Conservation (phyloP, 1,140 invertebrate species). For the Bathynomus jamesi region DNA sequence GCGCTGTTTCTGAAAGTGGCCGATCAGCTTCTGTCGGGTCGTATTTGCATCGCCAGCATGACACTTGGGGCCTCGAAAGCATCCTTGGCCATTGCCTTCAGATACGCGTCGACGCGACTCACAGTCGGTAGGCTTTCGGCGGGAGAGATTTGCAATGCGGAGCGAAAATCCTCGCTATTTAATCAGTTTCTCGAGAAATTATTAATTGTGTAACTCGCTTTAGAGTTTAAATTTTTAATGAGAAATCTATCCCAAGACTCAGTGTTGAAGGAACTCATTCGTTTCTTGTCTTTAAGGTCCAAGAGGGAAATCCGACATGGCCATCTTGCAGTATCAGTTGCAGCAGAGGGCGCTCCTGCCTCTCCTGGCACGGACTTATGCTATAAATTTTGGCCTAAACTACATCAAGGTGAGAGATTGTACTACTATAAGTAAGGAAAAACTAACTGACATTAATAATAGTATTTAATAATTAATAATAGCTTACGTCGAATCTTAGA, state of each 20-base stretch:
- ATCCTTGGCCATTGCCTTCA: conserved; percentile 40
- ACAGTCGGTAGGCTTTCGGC: conserved; percentile 38
- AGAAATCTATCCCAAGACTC: too few species aligned
- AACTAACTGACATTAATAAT: too few species aligned
- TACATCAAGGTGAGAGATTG: conserved; percentile 43
- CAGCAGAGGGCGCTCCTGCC: conserved; percentile 43
- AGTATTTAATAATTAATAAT: too few species aligned
- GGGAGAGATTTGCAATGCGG: too few species aligned
- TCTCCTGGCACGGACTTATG: conserved; percentile 41
- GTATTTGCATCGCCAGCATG: conserved; percentile 44
- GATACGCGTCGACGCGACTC: conserved; percentile 41
- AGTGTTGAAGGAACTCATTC: too few species aligned
- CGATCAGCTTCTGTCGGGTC: conserved; percentile 43
- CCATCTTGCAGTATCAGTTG: conserved; percentile 42
- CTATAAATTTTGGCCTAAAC: conserved; percentile 42
- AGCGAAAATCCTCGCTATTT: too few species aligned
- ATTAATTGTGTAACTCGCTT: too few species aligned
- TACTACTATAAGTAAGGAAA: too few species aligned
- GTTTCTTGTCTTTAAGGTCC: too few species aligned
- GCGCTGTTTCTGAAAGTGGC: conserved; percentile 43
- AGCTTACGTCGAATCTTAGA: too few species aligned
- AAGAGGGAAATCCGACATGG: conserved; percentile 42
- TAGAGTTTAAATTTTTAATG: too few species aligned
- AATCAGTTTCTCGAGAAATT: too few species aligned
- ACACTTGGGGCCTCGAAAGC: conserved; percentile 41